Conservation (phyloP, 1,140 invertebrate genomes). For the Fopius arisanus region DNA sequence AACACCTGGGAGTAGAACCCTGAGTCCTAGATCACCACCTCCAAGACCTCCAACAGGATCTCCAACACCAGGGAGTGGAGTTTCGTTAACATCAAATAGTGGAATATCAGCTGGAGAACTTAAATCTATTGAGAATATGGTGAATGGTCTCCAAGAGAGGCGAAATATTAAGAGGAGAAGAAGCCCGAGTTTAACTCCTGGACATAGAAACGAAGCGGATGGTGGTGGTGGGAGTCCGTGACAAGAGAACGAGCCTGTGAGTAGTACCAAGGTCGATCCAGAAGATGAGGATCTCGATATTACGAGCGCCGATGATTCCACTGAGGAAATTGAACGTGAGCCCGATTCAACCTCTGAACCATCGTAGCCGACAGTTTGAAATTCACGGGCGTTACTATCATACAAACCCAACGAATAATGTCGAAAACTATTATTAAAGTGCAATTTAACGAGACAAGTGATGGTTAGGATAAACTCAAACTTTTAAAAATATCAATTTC, state of each 20-base stretch:
- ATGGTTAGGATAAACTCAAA: conserved; percentile 10
- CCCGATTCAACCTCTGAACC: conserved; percentile 62
- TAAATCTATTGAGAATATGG: conserved; percentile 96
- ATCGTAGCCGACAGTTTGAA: conserved; percentile 51
- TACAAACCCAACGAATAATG: not conserved
- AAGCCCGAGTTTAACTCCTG: conserved; percentile 53
- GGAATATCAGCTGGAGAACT: conserved; percentile 73
- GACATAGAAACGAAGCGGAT: conserved; percentile 46
- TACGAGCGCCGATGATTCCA: conserved; percentile 50
- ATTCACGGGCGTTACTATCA: not conserved
- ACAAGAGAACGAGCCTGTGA: conserved; percentile 60
- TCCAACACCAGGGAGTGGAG: conserved; percentile 65
- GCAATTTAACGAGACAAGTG: conserved; percentile 10
- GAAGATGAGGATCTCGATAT: conserved; percentile 41
- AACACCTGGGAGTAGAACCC: conserved; percentile 72
- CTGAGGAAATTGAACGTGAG: conserved; percentile 46
- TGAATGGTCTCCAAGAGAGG: conserved; percentile 87
- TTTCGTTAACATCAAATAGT: conserved; percentile 61
- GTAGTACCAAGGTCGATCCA: conserved; percentile 50
- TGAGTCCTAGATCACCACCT: conserved; percentile 74
- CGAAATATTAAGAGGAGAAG: conserved; percentile 51
- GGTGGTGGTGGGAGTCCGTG: conserved; percentile 61
- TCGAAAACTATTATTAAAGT: conserved; percentile 17
- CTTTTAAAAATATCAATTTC: conserved; percentile 6
- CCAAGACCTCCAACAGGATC: conserved; percentile 67